Percentiles rank a stretch among this genome's conserved stretches.
Evolutionary conservation across 2,113 vertebrate species (phyloP).

Genomic region (human (Homo sapiens)): DNA sequence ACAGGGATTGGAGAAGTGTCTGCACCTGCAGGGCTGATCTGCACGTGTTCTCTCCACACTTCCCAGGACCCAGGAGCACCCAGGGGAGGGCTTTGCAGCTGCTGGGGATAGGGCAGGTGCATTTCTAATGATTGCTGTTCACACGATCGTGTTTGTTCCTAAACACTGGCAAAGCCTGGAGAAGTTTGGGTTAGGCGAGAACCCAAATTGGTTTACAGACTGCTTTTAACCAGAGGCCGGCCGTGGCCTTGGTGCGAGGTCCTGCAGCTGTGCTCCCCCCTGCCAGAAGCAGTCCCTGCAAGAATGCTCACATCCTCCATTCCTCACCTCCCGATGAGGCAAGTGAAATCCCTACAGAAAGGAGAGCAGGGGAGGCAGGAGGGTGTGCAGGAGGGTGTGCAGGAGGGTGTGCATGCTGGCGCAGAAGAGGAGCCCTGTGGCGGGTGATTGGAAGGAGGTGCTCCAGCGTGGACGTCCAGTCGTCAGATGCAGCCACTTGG

Average conservation of each 20-base stretch:
- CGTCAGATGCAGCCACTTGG: too few species aligned
- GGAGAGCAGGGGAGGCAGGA: not conserved
- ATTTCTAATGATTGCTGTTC: not conserved
- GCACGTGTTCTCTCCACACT: not conserved
- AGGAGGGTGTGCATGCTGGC: not conserved
- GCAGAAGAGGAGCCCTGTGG: not conserved
- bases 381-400: not conserved
- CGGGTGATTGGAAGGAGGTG: accelerated
- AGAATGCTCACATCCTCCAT: accelerated
- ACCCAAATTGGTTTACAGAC: not conserved
- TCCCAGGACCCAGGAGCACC: not conserved
- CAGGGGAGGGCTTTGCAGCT: not conserved
- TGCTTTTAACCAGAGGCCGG: not conserved
- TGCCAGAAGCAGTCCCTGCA: not conserved
- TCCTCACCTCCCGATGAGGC: accelerated
- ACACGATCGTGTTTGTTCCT: not conserved
- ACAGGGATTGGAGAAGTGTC: not conserved
- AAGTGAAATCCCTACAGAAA: not conserved
- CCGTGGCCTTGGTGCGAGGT: not conserved
- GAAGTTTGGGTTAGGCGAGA: not conserved
- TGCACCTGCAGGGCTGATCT: not conserved
- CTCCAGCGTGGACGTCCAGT: too few species aligned
- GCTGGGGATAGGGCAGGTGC: not conserved
- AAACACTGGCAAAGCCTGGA: not conserved
- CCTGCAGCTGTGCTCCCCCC: not conserved